These are phyloP conservation scores for Pentamera pediparva DNA, from an alignment of 53 echinoderm and acorn worm genomes.

Conservation along the genomic window DNA sequence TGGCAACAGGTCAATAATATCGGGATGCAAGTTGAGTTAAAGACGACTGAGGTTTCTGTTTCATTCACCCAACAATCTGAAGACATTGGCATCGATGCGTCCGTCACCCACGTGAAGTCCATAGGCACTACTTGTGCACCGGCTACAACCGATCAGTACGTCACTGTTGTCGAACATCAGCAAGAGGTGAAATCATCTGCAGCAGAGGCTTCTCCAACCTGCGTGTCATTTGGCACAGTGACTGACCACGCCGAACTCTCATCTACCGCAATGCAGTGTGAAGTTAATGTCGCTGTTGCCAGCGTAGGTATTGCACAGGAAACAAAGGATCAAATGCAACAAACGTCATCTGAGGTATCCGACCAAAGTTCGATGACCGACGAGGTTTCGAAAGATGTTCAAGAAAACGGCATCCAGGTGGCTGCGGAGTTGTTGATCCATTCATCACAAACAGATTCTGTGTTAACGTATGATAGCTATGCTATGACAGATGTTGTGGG, in stretches of 20 bases:
- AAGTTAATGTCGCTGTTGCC: background rate
- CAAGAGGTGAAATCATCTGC: background rate
- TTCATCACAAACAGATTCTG: constrained; percentile 10
- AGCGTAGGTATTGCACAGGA: background rate
- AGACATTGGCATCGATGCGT: background rate
- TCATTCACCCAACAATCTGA: background rate
- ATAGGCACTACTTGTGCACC: background rate
- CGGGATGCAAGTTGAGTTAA: background rate
- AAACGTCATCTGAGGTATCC: background rate
- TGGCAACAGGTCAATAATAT: background rate
- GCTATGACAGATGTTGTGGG: constrained; percentile 1
- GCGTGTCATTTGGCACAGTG: background rate
- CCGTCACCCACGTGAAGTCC: background rate
- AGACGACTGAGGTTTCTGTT: background rate
- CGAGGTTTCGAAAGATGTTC: background rate
- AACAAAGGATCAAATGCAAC: background rate
- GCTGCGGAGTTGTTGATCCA: background rate
- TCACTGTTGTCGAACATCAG: background rate
- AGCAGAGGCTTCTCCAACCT: background rate
- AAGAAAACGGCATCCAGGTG: background rate
- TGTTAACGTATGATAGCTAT: background rate
- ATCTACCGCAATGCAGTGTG: constrained; percentile 1
- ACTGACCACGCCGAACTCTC: background rate
- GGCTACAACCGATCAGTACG: background rate
- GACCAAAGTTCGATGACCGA: background rate